A percentile compares a stretch with the other conserved stretches of the same genome.
Evolutionary conservation across 1,140 invertebrate species (phyloP).

Genomic region (Monochamus saltuarius): DNA sequence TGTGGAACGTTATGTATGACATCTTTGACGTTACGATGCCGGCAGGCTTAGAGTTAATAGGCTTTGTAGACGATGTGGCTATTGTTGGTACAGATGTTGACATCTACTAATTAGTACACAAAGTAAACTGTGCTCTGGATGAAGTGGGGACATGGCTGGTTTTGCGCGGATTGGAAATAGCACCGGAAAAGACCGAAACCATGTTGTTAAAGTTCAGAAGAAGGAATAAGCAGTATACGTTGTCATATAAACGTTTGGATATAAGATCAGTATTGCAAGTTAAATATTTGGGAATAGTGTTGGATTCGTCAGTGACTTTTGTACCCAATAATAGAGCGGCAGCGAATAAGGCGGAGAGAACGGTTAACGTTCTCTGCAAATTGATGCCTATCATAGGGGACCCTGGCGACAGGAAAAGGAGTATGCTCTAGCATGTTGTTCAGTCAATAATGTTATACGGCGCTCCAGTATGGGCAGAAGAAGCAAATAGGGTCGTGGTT

Average conservation of each 20-base stretch:
- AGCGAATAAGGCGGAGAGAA: constrained; percentile 8
- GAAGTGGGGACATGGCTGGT: constrained; percentile 24
- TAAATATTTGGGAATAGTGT: constrained; percentile 25
- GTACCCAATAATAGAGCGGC: constrained; percentile 6
- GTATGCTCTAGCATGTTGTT: constrained; percentile 5
- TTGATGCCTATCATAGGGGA: constrained; percentile 25
- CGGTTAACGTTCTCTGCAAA: background rate
- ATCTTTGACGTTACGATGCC: constrained; percentile 36
- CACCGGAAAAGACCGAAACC: constrained; percentile 32
- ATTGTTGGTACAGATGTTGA: constrained; percentile 27
- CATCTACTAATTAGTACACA: constrained; percentile 15
- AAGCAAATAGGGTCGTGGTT: background rate
- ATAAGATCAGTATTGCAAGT: constrained; percentile 3
- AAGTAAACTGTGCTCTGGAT: constrained; percentile 20
- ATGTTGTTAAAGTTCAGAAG: constrained; percentile 17
- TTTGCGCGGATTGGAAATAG: constrained; percentile 27
- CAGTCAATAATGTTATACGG: constrained; percentile 22
- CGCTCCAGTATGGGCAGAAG: constrained; percentile 19
- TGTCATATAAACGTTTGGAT: background rate
- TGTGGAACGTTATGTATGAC: constrained; percentile 48
- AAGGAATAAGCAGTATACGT: background rate
- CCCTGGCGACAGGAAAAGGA: constrained; percentile 11
- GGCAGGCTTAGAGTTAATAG: constrained; percentile 20
- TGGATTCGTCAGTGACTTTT: constrained; percentile 12
- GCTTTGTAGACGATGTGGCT: constrained; percentile 35